These are phyloP conservation scores for Trachops cirrhosus DNA, from an alignment of 2,797 vertebrate species.

Conservation along the genomic window DNA sequence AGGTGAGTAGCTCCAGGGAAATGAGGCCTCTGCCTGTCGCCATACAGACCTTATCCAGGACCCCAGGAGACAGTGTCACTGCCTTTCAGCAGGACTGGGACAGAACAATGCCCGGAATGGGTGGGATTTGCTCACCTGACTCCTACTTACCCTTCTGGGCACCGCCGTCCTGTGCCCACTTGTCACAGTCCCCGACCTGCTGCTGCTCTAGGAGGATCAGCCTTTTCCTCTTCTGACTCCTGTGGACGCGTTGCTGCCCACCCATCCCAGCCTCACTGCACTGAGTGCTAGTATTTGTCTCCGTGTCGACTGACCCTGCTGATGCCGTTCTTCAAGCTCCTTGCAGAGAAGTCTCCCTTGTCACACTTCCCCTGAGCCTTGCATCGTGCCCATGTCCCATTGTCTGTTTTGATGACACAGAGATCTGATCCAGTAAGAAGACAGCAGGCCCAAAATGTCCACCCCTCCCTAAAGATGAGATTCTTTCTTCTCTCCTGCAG, in stretches of 20 bases:
- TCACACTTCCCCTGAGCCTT: neutral
- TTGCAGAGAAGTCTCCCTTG: neutral
- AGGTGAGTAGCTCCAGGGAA: neutral
- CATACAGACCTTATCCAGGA: neutral
- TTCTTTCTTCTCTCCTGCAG: neutral
- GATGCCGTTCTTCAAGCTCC: neutral
- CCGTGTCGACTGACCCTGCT: neutral
- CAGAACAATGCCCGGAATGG: neutral
- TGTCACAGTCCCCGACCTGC: neutral
- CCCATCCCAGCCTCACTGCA: neutral
- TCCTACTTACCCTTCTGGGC: neutral
- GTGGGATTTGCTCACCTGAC: neutral
- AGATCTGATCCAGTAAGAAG: neutral
- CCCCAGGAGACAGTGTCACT: neutral
- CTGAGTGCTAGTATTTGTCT: neutral
- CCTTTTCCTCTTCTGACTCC: neutral
- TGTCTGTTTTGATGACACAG: neutral
- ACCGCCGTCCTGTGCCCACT: neutral
- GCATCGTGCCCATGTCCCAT: neutral
- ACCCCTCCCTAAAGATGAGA: slow-evolving; percentile 8
- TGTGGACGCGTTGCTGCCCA: neutral
- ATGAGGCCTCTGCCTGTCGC: neutral
- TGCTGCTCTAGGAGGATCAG: neutral
- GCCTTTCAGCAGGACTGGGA: neutral
- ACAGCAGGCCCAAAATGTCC: neutral